Percentiles rank a stretch among this genome's conserved stretches.
phyloP scores from a whole-genome alignment of 2,888 invertebrate species.

The Phasia obesa region DNA sequence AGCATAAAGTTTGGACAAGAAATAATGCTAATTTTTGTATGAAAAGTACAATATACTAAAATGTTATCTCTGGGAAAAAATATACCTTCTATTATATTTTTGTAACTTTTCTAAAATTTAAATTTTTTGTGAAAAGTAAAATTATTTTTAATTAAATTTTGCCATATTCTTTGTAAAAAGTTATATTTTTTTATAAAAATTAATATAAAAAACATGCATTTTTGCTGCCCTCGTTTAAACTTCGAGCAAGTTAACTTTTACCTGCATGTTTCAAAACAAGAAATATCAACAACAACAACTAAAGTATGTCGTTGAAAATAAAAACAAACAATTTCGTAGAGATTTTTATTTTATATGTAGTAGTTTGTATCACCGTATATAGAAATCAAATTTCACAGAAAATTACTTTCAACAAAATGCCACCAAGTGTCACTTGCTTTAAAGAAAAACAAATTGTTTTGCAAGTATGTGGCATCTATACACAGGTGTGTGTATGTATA shows the following conservation, averaged over 20 bases:
- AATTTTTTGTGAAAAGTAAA: too few species aligned
- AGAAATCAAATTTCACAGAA: slow-evolving; percentile 70
- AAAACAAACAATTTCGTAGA: slow-evolving; percentile 20
- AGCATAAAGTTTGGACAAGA: too few species aligned
- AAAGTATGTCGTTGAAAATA: slow-evolving; percentile 7
- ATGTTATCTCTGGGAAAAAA: too few species aligned
- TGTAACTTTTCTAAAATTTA: not conserved
- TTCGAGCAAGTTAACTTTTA: not conserved
- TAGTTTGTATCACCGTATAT: slow-evolving; percentile 25
- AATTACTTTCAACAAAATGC: slow-evolving; percentile 69
- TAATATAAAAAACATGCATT: too few species aligned
- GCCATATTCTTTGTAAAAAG: too few species aligned
- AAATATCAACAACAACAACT: slow-evolving; percentile 28
- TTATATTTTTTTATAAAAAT: too few species aligned
- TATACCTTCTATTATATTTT: too few species aligned
- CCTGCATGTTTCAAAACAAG: not conserved
- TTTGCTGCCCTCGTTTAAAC: slow-evolving; percentile 10
- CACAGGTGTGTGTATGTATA: not conserved
- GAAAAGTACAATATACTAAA: too few species aligned
- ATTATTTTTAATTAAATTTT: not conserved
- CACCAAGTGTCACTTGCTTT: slow-evolving; percentile 67
- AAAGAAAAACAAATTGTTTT: slow-evolving; percentile 57
- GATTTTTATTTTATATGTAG: slow-evolving; percentile 24
- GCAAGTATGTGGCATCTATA: not conserved
- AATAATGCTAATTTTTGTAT: too few species aligned